phyloP scores from a whole-genome alignment of 2,888 invertebrate species.

The Altica lythri region DNA sequence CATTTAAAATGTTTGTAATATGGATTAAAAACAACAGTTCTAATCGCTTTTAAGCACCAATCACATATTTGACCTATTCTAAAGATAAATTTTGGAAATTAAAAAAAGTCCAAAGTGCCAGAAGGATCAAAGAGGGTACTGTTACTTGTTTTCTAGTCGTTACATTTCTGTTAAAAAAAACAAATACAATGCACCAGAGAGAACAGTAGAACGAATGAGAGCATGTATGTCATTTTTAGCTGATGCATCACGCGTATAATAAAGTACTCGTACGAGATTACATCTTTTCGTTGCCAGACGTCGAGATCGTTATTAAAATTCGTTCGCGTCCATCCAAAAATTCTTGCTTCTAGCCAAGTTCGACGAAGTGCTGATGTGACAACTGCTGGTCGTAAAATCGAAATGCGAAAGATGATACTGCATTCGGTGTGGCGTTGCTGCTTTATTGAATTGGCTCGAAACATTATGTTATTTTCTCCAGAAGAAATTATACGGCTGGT shows the following conservation, averaged over 20 bases:
- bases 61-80: too few relatives aligned
- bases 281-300: background rate
- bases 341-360: slow-evolving; percentile 37
- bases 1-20: too few relatives aligned
- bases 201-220: slow-evolving; percentile 1
- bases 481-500: background rate
- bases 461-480: slow-evolving; percentile 14
- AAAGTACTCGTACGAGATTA: background rate
- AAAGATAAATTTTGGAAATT: too few relatives aligned
- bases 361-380: slow-evolving; percentile 46
- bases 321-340: background rate
- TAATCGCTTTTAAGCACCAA: too few relatives aligned
- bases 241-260: slow-evolving; percentile 8
- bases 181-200: slow-evolving; percentile 9
- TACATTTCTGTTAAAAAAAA: too few relatives aligned
- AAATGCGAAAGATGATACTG: slow-evolving; percentile 22
- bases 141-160: too few relatives aligned
- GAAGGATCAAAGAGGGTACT: too few relatives aligned
- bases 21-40: too few relatives aligned
- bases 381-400: slow-evolving; percentile 47
- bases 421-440: slow-evolving; percentile 11
- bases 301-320: slow-evolving; percentile 7
- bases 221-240: slow-evolving; percentile 3
- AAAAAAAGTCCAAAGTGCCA: too few relatives aligned
- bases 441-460: slow-evolving; percentile 6